Base-by-base conservation (phyloP, 2,113 vertebrate genomes). In the Fulmarus glacialis region DNA sequence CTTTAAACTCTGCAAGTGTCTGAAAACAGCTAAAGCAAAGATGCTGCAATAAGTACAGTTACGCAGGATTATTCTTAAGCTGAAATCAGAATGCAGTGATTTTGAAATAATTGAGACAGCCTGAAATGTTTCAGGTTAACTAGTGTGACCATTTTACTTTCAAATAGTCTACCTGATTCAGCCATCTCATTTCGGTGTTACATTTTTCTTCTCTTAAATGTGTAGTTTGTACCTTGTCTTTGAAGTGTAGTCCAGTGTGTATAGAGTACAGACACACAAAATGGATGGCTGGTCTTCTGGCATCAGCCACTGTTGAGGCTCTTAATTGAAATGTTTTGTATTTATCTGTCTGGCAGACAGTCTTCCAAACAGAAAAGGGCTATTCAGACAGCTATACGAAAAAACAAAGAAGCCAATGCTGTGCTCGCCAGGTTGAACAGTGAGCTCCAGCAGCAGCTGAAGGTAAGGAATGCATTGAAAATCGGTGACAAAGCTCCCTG, bases 391-490 rank as follows among this genome's bases (percentile, higher is more conserved):
- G 99, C 99, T 36, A 99, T 99, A 96, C 99, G 99, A 15, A 99
- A 99, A 98, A 99, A 99, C 98, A 99, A 99, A 97, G 99, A 99
- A 97, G 98, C 98, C 90, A 99, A 99, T 62, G 99, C 99, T 6
- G 99, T 99, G 66, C 97, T 99, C n/a, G 98, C 98, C 75, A 99
- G 99, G 71, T 97, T 99, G 93, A 99, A 99, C 96, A 99, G 99
- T 80, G 99, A 99, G 92, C 99, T 99, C 56, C 99, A 99, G 56
- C 99, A 99, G 98, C 99, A 99, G 91, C 98, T 99, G 68, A 99
- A 99, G 99, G 99, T 99, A 97, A 98, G 98, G 56, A 92, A 55
- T 9, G 6, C 66, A 52, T 12, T 88, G 75, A 59, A 52, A 91
- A 88, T 82, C 50, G 23, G 36, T 67, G 42, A 40, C 74, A 55